Percentiles rank a stretch among this genome's conserved stretches.
These are phyloP conservation scores for Linepithema humile DNA, from an alignment of 1,140 invertebrate genomes.

Conservation along the genomic window DNA sequence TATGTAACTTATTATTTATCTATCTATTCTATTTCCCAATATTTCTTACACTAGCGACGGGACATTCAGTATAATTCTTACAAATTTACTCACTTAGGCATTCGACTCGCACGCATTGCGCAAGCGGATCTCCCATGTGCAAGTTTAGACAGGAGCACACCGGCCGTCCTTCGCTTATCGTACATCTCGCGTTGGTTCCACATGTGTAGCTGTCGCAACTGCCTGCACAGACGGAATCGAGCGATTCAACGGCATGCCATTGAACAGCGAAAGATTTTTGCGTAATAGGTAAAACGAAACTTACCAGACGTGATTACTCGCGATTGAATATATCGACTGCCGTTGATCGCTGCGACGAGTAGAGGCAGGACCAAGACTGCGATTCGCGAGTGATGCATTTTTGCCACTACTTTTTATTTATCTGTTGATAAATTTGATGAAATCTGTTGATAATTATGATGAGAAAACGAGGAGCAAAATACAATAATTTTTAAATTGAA, in stretches of 20 bases:
- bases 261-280: conserved; percentile 5
- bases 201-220: conserved; percentile 82
- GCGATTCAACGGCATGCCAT: background rate
- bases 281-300: conserved; percentile 2
- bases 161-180: conserved; percentile 82
- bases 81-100: conserved; percentile 82
- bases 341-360: conserved; percentile 18
- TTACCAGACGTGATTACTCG: conserved; percentile 71
- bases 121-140: conserved; percentile 86
- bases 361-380: conserved; percentile 70
- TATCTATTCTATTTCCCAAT: no score
- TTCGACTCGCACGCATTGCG: conserved; percentile 84
- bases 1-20: no score
- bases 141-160: conserved; percentile 86
- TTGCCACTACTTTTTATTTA: background rate
- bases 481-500: no score
- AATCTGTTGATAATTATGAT: no score
- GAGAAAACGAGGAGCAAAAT: no score
- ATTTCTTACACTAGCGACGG: no score
- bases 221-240: conserved; percentile 50
- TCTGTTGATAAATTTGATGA: background rate
- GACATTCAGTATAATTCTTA: background rate
- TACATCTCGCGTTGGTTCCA: conserved; percentile 85
- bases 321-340: conserved; percentile 50
- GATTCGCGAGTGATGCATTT: conserved; percentile 65